phyloP scores from a whole-genome alignment of 2,888 invertebrate species.

The Caenorhabditis angaria region DNA sequence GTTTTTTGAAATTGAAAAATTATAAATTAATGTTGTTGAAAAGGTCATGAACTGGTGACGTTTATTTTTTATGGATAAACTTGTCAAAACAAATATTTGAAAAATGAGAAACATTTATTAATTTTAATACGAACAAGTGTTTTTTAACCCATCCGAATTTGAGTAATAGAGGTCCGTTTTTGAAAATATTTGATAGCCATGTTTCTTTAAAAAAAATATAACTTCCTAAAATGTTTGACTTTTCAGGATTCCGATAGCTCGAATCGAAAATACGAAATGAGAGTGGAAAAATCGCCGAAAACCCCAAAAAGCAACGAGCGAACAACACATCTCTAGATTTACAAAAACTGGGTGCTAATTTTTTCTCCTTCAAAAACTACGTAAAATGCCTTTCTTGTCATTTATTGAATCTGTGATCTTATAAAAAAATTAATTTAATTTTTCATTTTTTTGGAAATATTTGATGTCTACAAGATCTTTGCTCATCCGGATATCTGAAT shows the following conservation, averaged over 20 bases:
- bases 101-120: too few species aligned
- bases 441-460: slow-evolving; percentile 24
- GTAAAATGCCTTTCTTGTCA: slow-evolving; percentile 12
- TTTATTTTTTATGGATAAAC: too few species aligned
- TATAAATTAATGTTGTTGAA: too few species aligned
- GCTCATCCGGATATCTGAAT: slow-evolving; percentile 60
- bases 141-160: too few species aligned
- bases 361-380: neutral
- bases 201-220: neutral
- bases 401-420: slow-evolving; percentile 40
- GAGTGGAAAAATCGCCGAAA: slow-evolving; percentile 46
- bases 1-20: too few species aligned
- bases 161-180: neutral
- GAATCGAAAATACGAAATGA: slow-evolving; percentile 50
- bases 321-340: neutral
- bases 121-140: too few species aligned
- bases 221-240: neutral
- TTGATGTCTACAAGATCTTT: slow-evolving; percentile 54
- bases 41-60: too few species aligned
- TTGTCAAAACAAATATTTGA: too few species aligned
- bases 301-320: slow-evolving; percentile 32
- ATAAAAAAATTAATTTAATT: slow-evolving; percentile 13
- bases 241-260: slow-evolving; percentile 45
- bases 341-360: slow-evolving; percentile 22
- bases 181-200: too few species aligned